Evolutionary conservation across 2,888 invertebrate genomes (phyloP).

Genomic region (Caprella mutica): DNA sequence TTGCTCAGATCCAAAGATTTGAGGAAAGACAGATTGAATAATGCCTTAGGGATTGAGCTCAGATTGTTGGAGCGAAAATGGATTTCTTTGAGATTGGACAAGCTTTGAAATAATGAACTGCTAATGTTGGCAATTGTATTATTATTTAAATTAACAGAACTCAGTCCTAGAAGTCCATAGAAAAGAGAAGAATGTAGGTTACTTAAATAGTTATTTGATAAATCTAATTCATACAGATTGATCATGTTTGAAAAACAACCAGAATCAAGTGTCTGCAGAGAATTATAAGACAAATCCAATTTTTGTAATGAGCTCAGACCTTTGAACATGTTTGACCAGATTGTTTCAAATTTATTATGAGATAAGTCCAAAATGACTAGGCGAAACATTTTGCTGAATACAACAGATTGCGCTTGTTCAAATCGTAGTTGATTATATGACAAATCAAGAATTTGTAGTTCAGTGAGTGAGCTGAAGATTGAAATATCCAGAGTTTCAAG

Average conservation of each 20-base stretch:
- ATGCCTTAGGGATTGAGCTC: constrained; percentile 15
- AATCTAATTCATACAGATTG: constrained; percentile 23
- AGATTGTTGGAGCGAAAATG: constrained; percentile 16
- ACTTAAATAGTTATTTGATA: constrained; percentile 17
- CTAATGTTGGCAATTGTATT: constrained; percentile 19
- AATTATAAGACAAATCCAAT: constrained; percentile 22
- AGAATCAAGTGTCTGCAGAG: constrained; percentile 14
- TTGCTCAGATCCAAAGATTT: constrained; percentile 18
- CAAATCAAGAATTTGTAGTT: constrained; percentile 57
- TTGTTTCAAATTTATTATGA: constrained; percentile 39
- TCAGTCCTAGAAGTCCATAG: constrained; percentile 20
- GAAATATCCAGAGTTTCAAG: constrained; percentile 62
- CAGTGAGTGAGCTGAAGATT: constrained; percentile 58
- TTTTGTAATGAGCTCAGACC: constrained; percentile 22
- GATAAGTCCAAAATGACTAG: constrained; percentile 63
- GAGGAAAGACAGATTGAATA: constrained; percentile 23
- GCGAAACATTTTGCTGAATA: constrained; percentile 60
- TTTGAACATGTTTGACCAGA: constrained; percentile 11
- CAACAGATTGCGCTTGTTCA: constrained; percentile 62
- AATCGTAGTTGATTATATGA: constrained; percentile 61
- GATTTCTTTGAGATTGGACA: constrained; percentile 25
- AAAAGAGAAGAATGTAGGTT: constrained; percentile 11
- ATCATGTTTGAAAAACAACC: constrained; percentile 17
- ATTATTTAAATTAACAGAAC: constrained; percentile 15
- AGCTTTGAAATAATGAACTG: constrained; percentile 14